phyloP scores from a whole-genome alignment of 92 coral and sea anemone genomes.

The Parazoanthus swiftii region DNA sequence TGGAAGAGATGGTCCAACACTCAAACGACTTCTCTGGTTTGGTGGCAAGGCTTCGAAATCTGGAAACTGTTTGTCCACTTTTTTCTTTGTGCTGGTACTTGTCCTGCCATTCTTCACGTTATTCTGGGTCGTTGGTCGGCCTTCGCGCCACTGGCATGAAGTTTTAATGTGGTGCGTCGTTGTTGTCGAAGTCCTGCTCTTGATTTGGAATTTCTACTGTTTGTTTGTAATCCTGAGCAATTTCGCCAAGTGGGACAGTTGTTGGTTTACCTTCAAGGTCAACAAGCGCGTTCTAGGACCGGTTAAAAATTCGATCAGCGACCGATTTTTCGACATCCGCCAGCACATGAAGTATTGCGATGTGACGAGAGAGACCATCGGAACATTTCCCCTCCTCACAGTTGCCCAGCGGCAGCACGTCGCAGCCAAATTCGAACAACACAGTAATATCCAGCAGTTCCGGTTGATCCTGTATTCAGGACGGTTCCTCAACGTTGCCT shows the following conservation, averaged over 20 bases:
- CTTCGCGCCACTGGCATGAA: constrained; percentile 32
- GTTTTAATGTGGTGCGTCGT: constrained; percentile 39
- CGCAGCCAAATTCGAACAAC: constrained; percentile 10
- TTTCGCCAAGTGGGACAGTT: constrained; percentile 30
- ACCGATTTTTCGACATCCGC: constrained; percentile 38
- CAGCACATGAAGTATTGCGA: constrained; percentile 41
- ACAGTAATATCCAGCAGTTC: constrained; percentile 24
- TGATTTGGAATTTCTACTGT: constrained; percentile 34
- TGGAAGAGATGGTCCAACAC: constrained; percentile 29
- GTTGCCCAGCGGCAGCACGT: constrained; percentile 17
- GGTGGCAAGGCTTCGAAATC: constrained; percentile 43
- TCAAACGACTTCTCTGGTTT: constrained; percentile 36
- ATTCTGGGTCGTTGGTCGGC: constrained; percentile 22
- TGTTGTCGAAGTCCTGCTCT: constrained; percentile 23
- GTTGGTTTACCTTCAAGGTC: constrained; percentile 39
- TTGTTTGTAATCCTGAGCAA: constrained; percentile 27
- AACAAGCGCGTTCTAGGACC: constrained; percentile 37
- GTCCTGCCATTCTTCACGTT: constrained; percentile 20
- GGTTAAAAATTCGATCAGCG: constrained; percentile 30
- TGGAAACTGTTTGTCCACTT: constrained; percentile 22
- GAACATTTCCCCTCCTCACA: constrained; percentile 30
- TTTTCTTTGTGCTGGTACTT: constrained; percentile 27
- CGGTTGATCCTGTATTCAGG: constrained; percentile 38
- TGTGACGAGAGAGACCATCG: constrained; percentile 17
- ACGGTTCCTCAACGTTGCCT: constrained; percentile 38